A percentile compares a stretch with the other conserved stretches of the same genome.
phyloP scores from a whole-genome alignment of 2,113 vertebrate genomes.

The Serilophus lunatus region DNA sequence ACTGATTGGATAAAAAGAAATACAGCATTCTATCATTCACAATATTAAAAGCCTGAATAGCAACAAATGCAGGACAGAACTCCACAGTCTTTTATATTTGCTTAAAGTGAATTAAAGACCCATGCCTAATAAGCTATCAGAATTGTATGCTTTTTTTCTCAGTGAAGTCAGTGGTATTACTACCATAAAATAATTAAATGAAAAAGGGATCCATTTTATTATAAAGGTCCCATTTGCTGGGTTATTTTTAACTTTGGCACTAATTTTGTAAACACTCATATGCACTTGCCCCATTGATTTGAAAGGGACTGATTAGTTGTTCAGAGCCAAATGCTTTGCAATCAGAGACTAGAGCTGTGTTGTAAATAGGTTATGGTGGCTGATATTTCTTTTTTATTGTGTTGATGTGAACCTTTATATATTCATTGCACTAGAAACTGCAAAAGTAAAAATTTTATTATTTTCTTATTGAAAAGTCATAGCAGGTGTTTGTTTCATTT shows the following conservation, averaged over 20 bases:
- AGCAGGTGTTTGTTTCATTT: not conserved
- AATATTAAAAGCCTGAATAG: not conserved
- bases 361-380: not conserved
- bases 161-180: not conserved
- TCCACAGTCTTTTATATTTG: not conserved
- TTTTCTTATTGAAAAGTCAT: not conserved
- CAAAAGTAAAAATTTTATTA: not conserved
- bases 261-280: not conserved
- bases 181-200: not conserved
- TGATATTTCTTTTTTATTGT: not conserved
- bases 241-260: constrained; percentile 28
- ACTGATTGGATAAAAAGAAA: not conserved
- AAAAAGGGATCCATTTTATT: not conserved
- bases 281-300: not conserved
- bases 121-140: not conserved
- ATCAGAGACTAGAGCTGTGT: not conserved
- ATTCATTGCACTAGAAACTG: not conserved
- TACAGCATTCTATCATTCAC: not conserved
- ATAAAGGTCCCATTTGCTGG: not conserved
- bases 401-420: not conserved
- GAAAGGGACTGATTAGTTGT: not conserved
- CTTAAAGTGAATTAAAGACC: not conserved
- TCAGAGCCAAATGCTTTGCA: not conserved
- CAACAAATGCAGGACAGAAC: not conserved
- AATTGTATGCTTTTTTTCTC: not conserved